Base-by-base conservation (phyloP, 2,113 vertebrate species). In the Phylloscopus trochiloides region DNA sequence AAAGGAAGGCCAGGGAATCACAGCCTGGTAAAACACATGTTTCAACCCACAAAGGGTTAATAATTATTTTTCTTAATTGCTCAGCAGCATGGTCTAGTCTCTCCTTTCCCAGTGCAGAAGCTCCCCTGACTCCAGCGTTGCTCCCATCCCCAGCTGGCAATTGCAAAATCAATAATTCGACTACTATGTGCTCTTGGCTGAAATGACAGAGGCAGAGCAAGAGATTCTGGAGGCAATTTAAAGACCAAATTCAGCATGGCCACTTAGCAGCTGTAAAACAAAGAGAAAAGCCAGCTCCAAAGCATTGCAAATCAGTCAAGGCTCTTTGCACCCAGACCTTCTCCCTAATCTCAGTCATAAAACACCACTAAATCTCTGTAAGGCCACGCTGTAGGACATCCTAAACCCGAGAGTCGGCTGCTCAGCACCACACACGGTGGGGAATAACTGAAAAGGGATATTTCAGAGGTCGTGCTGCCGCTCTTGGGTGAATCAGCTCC, bases 221-320 rank as follows among this genome's bases (percentile, higher is more conserved):
- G 67, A 92, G 52, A 10, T 75, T 95, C 93, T 92, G 85, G 52
- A 92, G 84, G 55, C 59, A 86, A 70, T 90, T 93, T 92, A 84
- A 94, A 83, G 19, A 78, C 75, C 31, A 66, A 80, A 83, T 88
- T 76, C 94, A 77, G 47, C 78, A 17, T 29, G 62, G 90, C 51
- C 67, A 63, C 86, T 96, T 59, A 83, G 36, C 52, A 90, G 87
- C 84, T 78, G 80, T 76, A 40, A 88, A 90, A 76, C 87, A 92
- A 91, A 88, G 87, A 71, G 75, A 36, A 74, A 72, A 87, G 34
- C 5, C 74, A 22, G 14, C 92, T 58, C 88, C 71, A 38, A 85
- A 82, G 59, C 55, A 20, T 0, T 32, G 47, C 9, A 5, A 77
- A 51, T 79, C 36, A 78, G 67, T 70, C 59, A 51, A 57, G 73